Base-by-base conservation (phyloP, 2,888 invertebrate genomes). In the Diarsia dahlii region DNA sequence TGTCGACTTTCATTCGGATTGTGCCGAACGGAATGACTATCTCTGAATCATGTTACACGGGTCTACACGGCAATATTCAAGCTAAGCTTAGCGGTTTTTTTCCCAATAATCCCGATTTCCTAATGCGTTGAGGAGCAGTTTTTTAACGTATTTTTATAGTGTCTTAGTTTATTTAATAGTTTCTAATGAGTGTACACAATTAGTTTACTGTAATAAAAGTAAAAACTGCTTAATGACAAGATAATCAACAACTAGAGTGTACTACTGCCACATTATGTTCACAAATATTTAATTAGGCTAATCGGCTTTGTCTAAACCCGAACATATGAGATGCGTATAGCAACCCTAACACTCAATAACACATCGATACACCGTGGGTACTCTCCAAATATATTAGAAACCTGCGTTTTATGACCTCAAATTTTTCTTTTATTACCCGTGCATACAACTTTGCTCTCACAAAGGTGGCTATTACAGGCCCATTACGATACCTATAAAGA, bases 391-490 rank as follows among this genome's bases (percentile, higher is more conserved):
- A 69, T 73, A 65, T 76, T 45, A 45, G 68, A 66, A 63, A 45
- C 73, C 78, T 85, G 82, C 76, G 79, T 72, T 85, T 84, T 84
- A 85, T 80, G 66, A 80, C n/a, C 18, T 58, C 62, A 74, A 58
- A 76, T 76, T 79, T 71, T 75, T 69, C 73, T 65, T 80, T 71
- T 74, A 84, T 80, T 80, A 84, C 71, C 74, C 64, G 63, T 82
- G 71, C 74, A 74, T 76, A 72, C 71, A 84, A 84, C 85, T 84
- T 85, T 84, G 64, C 84, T 85, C 65, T 85, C 52, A 84, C 82
- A 75, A 84, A 84, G 80, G 73, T 58, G 63, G 77, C 66, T 65
- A 76, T 80, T 63, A 71, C 71, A 65, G 77, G 56, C 45, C 73
- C 81, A 84, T 84, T 83, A 84, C 78, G 69, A 63, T 71, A 71